Conservation (phyloP, 2,113 vertebrate species). For the Neofelis nebulosa region DNA sequence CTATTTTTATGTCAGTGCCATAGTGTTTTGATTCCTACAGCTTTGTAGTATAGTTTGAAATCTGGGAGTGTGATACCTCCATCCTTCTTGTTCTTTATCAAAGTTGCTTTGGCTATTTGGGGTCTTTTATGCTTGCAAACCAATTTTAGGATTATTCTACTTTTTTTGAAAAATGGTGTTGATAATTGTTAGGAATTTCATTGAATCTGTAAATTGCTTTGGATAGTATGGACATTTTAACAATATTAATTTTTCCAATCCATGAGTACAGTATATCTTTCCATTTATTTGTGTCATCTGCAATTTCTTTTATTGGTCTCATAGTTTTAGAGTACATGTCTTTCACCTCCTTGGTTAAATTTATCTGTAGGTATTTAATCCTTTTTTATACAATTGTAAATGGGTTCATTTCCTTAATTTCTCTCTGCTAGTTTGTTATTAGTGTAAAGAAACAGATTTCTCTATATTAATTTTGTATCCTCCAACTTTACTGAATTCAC, state of each 20-base stretch:
- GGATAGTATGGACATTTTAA: background rate
- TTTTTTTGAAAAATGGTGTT: background rate
- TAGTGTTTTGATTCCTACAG: background rate
- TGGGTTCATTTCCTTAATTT: background rate
- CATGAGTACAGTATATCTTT: background rate
- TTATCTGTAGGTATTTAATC: background rate
- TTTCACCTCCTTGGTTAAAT: background rate
- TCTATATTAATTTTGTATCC: background rate
- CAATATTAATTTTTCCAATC: background rate
- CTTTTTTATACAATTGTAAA: background rate
- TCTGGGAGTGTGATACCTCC: background rate
- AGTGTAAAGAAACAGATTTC: background rate
- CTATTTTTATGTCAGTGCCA: background rate
- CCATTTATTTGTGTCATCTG: background rate
- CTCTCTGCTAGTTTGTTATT: background rate
- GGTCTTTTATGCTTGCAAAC: background rate
- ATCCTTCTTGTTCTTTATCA: background rate
- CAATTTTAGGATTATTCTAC: background rate
- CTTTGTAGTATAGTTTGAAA: background rate
- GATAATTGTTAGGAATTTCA: background rate
- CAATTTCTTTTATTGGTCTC: background rate
- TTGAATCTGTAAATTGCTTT: background rate
- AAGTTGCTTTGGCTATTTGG: background rate
- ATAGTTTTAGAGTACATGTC: background rate
- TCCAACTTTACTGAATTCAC: background rate